Evolutionary conservation across 2,888 invertebrate species (phyloP), one percentile per base, ranked within the genome.

Genomic region (Apeira syringaria): DNA sequence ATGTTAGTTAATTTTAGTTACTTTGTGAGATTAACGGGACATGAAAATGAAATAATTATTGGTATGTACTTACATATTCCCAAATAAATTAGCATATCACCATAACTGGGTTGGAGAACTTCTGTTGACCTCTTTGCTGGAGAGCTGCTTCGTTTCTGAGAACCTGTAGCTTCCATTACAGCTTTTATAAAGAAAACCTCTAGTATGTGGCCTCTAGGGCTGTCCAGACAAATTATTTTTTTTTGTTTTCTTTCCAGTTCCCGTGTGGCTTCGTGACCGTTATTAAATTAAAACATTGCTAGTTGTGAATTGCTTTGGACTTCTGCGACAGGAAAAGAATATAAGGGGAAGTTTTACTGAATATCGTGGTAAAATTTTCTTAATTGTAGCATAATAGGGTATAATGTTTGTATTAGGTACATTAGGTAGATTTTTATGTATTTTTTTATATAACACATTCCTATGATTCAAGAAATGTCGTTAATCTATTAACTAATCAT

Each of bases 211-310:
- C 64, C 80, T 71, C 81, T 48, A 80, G 84, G 88, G 87, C 59
- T 80, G 82, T 66, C 75, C 50, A 63, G 61, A 63, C 53, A 43
- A 68, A 75, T 79, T 59, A 61, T 68, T 75, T 78, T n/a, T 5
- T 70, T 75, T 71, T 63, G 63, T 70, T 69, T 68, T 75, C 61
- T 50, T 57, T 58, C 53, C 56, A 3, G 13, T 56, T 57, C 68
- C 59, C 47, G 49, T 50, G 65, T 59, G 80, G 68, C 64, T 33
- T 67, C 62, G 69, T 64, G 74, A 70, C 76, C 64, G 80, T 85
- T 89, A 88, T 89, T 86, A 83, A 84, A 88, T 89, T 88, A 87
- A 82, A 86, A 84, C 82, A 83, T 71, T 73, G 75, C 68, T 67
- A 34, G 61, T 60, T 59, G 61, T 64, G 69, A 70, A 83, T 84